A percentile compares a stretch with the other conserved stretches of the same genome.
phyloP scores from a whole-genome alignment of 2,888 invertebrate species.

The Eupithecia inturbata region DNA sequence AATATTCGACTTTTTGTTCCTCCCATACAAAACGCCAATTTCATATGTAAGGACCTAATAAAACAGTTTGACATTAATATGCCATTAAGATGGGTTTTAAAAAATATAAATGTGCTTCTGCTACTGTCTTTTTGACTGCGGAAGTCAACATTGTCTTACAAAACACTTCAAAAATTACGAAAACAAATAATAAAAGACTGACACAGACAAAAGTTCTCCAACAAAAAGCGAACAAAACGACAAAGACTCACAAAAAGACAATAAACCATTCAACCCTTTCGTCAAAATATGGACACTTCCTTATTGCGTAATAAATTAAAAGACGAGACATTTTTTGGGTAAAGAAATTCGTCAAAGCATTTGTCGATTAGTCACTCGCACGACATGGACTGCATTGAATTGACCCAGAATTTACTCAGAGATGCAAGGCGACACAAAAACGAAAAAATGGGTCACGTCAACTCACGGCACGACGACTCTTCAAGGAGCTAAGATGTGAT shows the following conservation, averaged over 20 bases:
- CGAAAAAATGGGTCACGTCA: conserved; percentile 33
- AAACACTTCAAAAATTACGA: conserved; percentile 69
- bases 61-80: conserved; percentile 14
- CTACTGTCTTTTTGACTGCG: conserved; percentile 16
- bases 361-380: conserved; percentile 27
- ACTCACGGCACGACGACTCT: conserved; percentile 9
- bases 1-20: too few species aligned
- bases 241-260: conserved; percentile 73
- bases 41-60: too few species aligned
- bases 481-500: conserved; percentile 18
- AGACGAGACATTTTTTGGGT: conserved; percentile 61
- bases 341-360: conserved; percentile 15
- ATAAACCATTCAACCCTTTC: conserved; percentile 81
- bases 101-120: conserved; percentile 28
- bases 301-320: conserved; percentile 81
- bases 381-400: conserved; percentile 23
- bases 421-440: conserved; percentile 26
- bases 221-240: conserved; percentile 72
- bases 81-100: conserved; percentile 4
- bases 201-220: conserved; percentile 69
- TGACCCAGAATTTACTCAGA: conserved; percentile 37
- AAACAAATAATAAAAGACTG: conserved; percentile 72
- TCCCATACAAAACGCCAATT: too few species aligned
- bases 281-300: conserved; percentile 79
- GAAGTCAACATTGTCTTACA: conserved; percentile 43